Conservation (phyloP, 2,113 vertebrate genomes). For the Brienomyrus longianalis region DNA sequence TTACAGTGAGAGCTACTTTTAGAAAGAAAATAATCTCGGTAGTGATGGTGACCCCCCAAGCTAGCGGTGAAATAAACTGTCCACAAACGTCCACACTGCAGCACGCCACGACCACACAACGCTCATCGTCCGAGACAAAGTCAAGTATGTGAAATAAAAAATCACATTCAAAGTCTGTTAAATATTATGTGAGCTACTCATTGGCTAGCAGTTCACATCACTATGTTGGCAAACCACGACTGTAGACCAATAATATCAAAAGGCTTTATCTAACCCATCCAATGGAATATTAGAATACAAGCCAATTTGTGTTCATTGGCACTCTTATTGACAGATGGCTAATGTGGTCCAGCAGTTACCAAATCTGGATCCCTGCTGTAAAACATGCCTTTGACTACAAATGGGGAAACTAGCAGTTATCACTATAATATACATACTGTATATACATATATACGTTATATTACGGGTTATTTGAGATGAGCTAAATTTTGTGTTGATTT, state of each 20-base stretch:
- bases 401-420: neutral
- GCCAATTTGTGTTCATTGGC: constrained; percentile 6
- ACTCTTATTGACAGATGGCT: neutral
- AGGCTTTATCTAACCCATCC: neutral
- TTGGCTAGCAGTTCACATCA: neutral
- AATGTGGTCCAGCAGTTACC: neutral
- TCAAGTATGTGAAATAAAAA: neutral
- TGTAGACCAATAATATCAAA: neutral
- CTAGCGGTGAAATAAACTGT: neutral
- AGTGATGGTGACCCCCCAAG: neutral
- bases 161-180: neutral
- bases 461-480: neutral
- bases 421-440: neutral
- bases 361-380: neutral
- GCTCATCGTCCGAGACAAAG: neutral
- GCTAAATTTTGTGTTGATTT: neutral
- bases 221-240: neutral
- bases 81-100: neutral
- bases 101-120: neutral
- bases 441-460: neutral
- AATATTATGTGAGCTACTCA: neutral
- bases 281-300: neutral
- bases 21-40: neutral
- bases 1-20: neutral
- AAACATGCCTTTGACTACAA: neutral